phyloP scores from a whole-genome alignment of 1,140 invertebrate species.

The Delia radicum region DNA sequence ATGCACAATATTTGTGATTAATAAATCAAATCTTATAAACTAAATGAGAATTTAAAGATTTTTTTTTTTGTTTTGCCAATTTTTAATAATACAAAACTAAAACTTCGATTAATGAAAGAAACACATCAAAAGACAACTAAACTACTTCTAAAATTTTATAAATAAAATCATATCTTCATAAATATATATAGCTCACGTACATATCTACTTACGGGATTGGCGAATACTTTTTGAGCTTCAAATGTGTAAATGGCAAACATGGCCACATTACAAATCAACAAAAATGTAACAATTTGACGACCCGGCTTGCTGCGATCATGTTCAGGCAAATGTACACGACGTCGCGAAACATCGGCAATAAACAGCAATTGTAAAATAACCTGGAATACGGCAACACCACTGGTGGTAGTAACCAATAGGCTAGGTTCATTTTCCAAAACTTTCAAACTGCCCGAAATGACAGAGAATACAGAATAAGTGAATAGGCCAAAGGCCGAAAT shows the following conservation, averaged over 20 bases:
- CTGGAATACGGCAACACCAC: slow-evolving; percentile 79
- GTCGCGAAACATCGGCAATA: slow-evolving; percentile 89
- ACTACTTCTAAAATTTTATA: slow-evolving; percentile 50
- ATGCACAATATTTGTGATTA: no score
- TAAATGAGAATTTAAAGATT: no score
- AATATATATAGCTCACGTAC: slow-evolving; percentile 54
- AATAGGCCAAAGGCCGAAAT: slow-evolving; percentile 91
- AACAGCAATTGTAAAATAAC: slow-evolving; percentile 91
- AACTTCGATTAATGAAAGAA: no score
- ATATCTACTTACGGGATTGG: slow-evolving; percentile 74
- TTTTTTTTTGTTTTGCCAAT: no score
- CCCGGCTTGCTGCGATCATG: slow-evolving; percentile 93
- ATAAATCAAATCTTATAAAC: no score
- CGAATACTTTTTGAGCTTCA: slow-evolving; percentile 89
- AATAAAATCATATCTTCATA: slow-evolving; percentile 32
- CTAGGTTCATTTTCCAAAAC: slow-evolving; percentile 83
- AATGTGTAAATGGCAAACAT: slow-evolving; percentile 97
- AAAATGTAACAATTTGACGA: slow-evolving; percentile 91
- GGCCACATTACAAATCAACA: slow-evolving; percentile 91
- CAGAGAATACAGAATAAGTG: slow-evolving; percentile 88
- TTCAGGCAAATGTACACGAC: slow-evolving; percentile 84
- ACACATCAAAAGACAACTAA: slow-evolving; percentile 64
- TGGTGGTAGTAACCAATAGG: slow-evolving; percentile 85
- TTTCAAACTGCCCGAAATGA: slow-evolving; percentile 84
- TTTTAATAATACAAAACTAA: no score